A percentile compares a stretch with the other conserved stretches of the same genome.
Conservation (phyloP, 2,113 vertebrate genomes). For the Pelecanus crispus region DNA sequence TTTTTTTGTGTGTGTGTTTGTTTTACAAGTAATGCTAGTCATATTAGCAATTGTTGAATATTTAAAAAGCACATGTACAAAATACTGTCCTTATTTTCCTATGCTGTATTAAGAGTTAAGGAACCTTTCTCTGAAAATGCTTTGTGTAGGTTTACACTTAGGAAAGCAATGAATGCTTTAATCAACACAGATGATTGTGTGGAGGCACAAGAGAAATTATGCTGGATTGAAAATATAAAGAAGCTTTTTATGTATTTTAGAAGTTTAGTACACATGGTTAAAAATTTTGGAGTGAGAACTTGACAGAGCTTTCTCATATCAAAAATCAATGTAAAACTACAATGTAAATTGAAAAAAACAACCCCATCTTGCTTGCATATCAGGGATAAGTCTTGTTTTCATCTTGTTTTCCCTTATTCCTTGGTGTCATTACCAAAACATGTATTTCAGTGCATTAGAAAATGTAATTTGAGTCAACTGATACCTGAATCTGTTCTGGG, state of each 20-base stretch:
- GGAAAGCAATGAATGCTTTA: background rate
- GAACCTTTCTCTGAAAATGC: background rate
- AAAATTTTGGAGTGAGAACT: background rate
- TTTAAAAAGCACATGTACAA: background rate
- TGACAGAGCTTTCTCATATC: background rate
- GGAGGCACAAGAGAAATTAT: background rate
- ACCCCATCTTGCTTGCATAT: background rate
- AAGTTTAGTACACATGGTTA: background rate
- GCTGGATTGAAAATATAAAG: background rate
- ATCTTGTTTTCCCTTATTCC: conserved; percentile 33
- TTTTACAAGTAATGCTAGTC: background rate
- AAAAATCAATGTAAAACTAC: background rate
- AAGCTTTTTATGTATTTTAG: background rate
- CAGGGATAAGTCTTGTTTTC: conserved; percentile 11
- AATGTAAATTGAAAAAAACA: background rate
- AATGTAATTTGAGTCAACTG: conserved; percentile 37
- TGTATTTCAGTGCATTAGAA: conserved; percentile 40
- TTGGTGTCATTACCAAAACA: conserved; percentile 18
- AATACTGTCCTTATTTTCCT: background rate
- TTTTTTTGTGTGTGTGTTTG: background rate
- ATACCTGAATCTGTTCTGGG: conserved; percentile 9
- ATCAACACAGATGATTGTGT: background rate
- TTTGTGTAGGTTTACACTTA: background rate
- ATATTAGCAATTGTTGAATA: background rate
- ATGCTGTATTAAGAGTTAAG: background rate